These are phyloP conservation scores for Macroteleia sp. DNA, from an alignment of 2,888 invertebrate genomes.

Conservation along the genomic window DNA sequence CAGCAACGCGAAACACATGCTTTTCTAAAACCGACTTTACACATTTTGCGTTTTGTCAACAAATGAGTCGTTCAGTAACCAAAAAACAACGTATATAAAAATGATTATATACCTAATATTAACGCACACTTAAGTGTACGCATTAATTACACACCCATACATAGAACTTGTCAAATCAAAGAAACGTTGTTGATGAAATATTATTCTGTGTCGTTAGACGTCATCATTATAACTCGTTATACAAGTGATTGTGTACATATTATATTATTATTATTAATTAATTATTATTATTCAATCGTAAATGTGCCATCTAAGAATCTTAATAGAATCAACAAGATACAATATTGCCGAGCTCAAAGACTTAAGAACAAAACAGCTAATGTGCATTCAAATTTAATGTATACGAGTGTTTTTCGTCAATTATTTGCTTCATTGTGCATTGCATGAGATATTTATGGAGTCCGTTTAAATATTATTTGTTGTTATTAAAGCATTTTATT, in stretches of 20 bases:
- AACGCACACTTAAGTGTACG: conserved; percentile 57
- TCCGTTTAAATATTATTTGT: conserved; percentile 11
- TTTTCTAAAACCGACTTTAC: neutral
- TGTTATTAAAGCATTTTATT: no score
- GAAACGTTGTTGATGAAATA: conserved; percentile 53
- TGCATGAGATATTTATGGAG: conserved; percentile 30
- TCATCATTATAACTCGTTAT: conserved; percentile 64
- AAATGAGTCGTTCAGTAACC: conserved; percentile 42
- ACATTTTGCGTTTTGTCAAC: conserved; percentile 24
- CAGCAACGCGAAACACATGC: conserved; percentile 29
- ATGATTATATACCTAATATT: conserved; percentile 61
- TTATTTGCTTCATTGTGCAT: conserved; percentile 20
- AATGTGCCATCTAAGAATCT: conserved; percentile 62
- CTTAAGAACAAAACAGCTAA: conserved; percentile 20
- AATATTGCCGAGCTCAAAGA: conserved; percentile 54
- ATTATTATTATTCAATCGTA: conserved; percentile 45
- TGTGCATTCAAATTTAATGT: conserved; percentile 27
- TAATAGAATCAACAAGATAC: conserved; percentile 32
- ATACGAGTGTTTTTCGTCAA: conserved; percentile 52
- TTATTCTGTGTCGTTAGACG: conserved; percentile 62
- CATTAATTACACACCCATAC: conserved; percentile 51
- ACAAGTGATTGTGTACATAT: conserved; percentile 61
- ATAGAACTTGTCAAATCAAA: conserved; percentile 62
- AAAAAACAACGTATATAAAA: conserved; percentile 61
- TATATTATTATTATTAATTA: conserved; percentile 43